These are phyloP conservation scores for Cynodonichthys magdalenae DNA, from an alignment of 2,797 vertebrate species.

Conservation along the genomic window DNA sequence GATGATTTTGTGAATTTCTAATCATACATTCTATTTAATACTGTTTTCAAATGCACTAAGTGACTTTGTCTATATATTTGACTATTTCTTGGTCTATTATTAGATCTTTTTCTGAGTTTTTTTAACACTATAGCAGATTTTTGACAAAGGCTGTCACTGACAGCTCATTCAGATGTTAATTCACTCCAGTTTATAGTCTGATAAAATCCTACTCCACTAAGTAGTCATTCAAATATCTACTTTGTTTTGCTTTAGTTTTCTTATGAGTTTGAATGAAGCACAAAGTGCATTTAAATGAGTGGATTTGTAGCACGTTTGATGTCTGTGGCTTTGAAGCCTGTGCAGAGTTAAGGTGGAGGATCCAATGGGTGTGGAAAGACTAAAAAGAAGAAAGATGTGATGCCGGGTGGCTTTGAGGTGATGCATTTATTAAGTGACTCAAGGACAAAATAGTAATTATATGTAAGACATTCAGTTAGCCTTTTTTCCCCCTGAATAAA, in stretches of 20 bases:
- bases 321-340: slow-evolving; percentile 68
- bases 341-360: slow-evolving; percentile 29
- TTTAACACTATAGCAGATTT: too few relatives aligned
- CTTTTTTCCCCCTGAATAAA: too few relatives aligned
- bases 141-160: too few relatives aligned
- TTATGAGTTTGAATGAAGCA: slow-evolving; percentile 33
- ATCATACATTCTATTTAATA: too few relatives aligned
- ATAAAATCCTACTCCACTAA: background rate
- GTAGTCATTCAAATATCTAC: background rate
- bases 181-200: slow-evolving; percentile 1
- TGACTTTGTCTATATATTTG: too few relatives aligned
- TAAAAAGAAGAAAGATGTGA: slow-evolving; percentile 18
- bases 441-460: slow-evolving; percentile 24
- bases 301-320: slow-evolving; percentile 52
- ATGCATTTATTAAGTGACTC: slow-evolving; percentile 19
- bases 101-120: too few relatives aligned
- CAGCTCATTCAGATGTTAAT: background rate
- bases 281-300: slow-evolving; percentile 51
- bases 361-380: slow-evolving; percentile 19
- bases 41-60: too few relatives aligned
- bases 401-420: slow-evolving; percentile 5
- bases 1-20: too few relatives aligned
- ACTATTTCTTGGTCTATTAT: too few relatives aligned
- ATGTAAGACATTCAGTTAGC: slow-evolving; percentile 2
- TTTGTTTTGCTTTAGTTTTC: slow-evolving; percentile 13